Evolutionary conservation across 1,140 invertebrate species (phyloP), one percentile per base, ranked within the genome.

Genomic region (Ephestia elutella): DNA sequence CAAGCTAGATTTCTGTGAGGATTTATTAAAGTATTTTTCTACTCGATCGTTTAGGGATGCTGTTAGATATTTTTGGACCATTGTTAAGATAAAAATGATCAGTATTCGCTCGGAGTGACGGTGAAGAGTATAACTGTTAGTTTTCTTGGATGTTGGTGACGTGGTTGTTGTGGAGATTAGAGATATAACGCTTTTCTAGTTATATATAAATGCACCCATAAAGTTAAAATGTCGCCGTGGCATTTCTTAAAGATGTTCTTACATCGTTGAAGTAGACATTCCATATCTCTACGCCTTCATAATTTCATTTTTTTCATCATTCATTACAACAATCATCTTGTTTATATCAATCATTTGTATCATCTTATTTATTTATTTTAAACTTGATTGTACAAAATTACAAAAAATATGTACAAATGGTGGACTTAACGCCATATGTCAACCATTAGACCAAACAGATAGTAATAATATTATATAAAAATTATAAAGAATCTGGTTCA

Each of bases 21-120:
- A 78, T 75, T 83, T 79, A 71, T 78, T 73, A 75, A 86, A 78
- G 76, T 87, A 87, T 87, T 87, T 87, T 87, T 87, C 85, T 87
- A 87, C 83, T 85, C 74, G 79, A 76, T 87, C 80, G 79, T 86
- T 82, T 84, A 86, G 85, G 82, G 66, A 85, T 73, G 82, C 82
- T 83, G 80, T 83, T 88, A 86, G 83, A 86, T 88, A 88, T 88
- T 88, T 88, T 88, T 88, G 86, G 86, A 88, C 83, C 86, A 88
- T 84, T 88, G 81, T 88, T 88, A 82, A 77, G 78, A 78, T 76
- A 75, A 66, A 61, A 75, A 71, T 74, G 74, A 86, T 80, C 82
- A 86, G 80, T 86, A 86, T 85, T 85, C 57, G 65, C 30, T 32
- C 56, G 78, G 72, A 63, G 75, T 70, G 75, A 70, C 66, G 58